Percentiles rank a stretch among this genome's conserved stretches.
phyloP scores from a whole-genome alignment of 1,140 invertebrate species.

The Sitophilus oryzae region DNA sequence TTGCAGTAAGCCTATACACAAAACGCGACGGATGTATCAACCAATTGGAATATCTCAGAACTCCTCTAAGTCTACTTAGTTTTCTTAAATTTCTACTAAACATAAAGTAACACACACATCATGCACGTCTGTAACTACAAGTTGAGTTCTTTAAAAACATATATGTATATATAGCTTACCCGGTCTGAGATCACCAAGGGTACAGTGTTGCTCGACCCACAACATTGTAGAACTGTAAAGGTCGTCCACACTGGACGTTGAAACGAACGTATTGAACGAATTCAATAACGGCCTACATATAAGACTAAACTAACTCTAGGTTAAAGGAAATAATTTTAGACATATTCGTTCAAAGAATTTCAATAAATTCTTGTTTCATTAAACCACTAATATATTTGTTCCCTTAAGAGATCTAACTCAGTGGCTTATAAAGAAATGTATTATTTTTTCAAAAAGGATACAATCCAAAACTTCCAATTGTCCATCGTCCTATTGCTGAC shows the following conservation, averaged over 20 bases:
- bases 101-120: too few species aligned
- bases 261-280: conserved; percentile 86
- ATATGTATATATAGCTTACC: conserved; percentile 51
- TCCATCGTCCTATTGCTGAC: conserved; percentile 76
- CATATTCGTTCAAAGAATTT: background rate
- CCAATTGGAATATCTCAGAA: too few species aligned
- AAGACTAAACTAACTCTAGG: conserved; percentile 73
- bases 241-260: conserved; percentile 85
- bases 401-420: too few species aligned
- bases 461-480: conserved; percentile 99
- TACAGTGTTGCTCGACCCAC: conserved; percentile 96
- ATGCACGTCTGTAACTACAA: background rate
- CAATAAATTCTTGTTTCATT: background rate
- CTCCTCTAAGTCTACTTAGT: too few species aligned
- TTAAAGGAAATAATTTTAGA: conserved; percentile 45
- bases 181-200: conserved; percentile 84
- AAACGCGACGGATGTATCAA: too few species aligned
- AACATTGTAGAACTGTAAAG: conserved; percentile 83
- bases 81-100: too few species aligned
- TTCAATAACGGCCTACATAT: conserved; percentile 81
- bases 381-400: conserved; percentile 11
- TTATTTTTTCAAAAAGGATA: conserved; percentile 55
- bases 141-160: background rate
- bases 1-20: too few species aligned
- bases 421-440: conserved; percentile 6